Evolutionary conservation across 1,140 invertebrate species (phyloP), one percentile per base, ranked within the genome.

Genomic region (Dolichoris vasculosae): DNA sequence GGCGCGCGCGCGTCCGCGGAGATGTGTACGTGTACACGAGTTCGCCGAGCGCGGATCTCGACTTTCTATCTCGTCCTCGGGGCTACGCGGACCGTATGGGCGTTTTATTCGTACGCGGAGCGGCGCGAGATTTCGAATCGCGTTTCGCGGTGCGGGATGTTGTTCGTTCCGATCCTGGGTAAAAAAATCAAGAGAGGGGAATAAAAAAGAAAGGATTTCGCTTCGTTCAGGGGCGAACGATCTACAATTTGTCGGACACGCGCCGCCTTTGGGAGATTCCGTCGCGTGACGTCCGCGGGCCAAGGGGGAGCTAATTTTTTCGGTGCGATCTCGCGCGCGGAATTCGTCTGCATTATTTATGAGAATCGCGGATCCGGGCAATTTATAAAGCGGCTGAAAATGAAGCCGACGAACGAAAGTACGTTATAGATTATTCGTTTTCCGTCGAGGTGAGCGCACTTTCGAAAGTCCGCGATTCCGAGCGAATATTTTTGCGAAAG

Each of bases 61-160:
- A 84, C 83, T 84, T 84, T 84, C 83, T 84, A 84, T 84, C 83
- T 78, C 26, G 30, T 69, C 1, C 82, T 67, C 55, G 59, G 63
- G 59, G 59, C 81, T 38, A 30, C 43, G 15, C 26, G 76, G 17
- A 20, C 59, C 11, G 32, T 43, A 32, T 26, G 23, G 55, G 48
- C 3, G 69, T 13, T 82, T 63, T 83, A 83, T 83, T 76, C 71
- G 64, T 76, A 64, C 75, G 1, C 38, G 69, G 15, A 43, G 11
- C 43, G 26, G 80, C 73, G 71, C 71, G 82, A 64, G 46, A 75
- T 78, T 63, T 83, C 69, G 81, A 82, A 82, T 82, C 46, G 20
- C 55, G 9, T 59, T 59, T 26, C 2, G 55, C 23, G 20, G 55
- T 26, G 23, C 23, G 55, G 23, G 46, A n/a, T 71, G 69, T 71